Evolutionary conservation across 53 echinoderm and acorn worm genomes (phyloP).

Genomic region (Temnopleurus reevesii): DNA sequence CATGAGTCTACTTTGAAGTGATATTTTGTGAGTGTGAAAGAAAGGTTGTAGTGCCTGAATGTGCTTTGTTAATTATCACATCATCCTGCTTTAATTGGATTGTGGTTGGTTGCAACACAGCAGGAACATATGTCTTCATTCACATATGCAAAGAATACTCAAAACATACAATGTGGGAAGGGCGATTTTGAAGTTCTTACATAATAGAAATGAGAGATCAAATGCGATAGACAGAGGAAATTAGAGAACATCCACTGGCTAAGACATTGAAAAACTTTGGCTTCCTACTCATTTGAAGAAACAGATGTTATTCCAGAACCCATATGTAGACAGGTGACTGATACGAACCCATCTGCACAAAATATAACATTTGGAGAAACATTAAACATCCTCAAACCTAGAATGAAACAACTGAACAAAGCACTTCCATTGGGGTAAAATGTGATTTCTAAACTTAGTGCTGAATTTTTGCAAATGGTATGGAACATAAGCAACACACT

Average conservation of each 20-base stretch:
- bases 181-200: background rate
- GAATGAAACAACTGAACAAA: constrained; percentile 10
- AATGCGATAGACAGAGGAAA: background rate
- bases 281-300: background rate
- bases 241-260: background rate
- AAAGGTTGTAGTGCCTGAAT: no score
- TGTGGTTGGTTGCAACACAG: background rate
- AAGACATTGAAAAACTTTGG: constrained; percentile 25
- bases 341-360: background rate
- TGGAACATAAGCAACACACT: constrained; percentile 5
- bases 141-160: background rate
- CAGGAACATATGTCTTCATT: background rate
- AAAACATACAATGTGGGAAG: background rate
- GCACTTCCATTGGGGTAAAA: background rate
- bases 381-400: background rate
- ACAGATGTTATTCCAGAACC: background rate
- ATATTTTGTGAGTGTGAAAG: no score
- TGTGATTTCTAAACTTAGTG: constrained; percentile 5
- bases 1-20: no score
- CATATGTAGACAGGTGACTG: background rate
- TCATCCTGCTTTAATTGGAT: no score
- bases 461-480: background rate
- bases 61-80: no score
- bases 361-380: background rate
- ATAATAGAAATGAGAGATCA: background rate